These are phyloP conservation scores for Callinectes sapidus DNA, from an alignment of 2,888 invertebrate species.

Conservation along the genomic window DNA sequence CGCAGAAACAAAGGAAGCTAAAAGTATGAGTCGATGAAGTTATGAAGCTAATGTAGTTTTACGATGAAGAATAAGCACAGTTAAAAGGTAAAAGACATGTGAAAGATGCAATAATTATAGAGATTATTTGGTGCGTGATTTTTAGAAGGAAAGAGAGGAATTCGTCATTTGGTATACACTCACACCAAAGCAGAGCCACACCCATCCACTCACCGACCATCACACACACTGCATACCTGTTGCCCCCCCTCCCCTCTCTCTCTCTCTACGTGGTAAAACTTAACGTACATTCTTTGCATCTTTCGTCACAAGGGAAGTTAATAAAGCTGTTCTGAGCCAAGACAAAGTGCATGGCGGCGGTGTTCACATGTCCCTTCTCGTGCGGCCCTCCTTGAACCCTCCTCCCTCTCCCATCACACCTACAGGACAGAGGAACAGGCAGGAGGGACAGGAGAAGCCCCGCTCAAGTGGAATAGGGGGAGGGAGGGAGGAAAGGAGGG, in stretches of 20 bases:
- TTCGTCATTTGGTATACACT: too few species aligned
- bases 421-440: constrained; percentile 21
- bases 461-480: not conserved
- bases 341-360: not conserved
- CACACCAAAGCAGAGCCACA: too few species aligned
- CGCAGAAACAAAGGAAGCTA: not conserved
- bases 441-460: constrained; percentile 32
- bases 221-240: not conserved
- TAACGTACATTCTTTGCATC: not conserved
- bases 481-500: not conserved
- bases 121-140: too few species aligned
- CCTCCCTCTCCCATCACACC: constrained; percentile 31
- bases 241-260: not conserved
- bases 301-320: not conserved
- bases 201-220: too few species aligned
- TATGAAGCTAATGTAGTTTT: not conserved
- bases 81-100: too few species aligned
- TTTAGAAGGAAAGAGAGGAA: too few species aligned
- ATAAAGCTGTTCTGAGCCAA: not conserved
- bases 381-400: not conserved
- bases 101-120: too few species aligned
- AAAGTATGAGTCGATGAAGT: not conserved
- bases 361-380: not conserved
- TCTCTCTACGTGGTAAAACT: not conserved
- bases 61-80: not conserved